phyloP scores from a whole-genome alignment of 2,888 invertebrate genomes.

The Ophraella communa region DNA sequence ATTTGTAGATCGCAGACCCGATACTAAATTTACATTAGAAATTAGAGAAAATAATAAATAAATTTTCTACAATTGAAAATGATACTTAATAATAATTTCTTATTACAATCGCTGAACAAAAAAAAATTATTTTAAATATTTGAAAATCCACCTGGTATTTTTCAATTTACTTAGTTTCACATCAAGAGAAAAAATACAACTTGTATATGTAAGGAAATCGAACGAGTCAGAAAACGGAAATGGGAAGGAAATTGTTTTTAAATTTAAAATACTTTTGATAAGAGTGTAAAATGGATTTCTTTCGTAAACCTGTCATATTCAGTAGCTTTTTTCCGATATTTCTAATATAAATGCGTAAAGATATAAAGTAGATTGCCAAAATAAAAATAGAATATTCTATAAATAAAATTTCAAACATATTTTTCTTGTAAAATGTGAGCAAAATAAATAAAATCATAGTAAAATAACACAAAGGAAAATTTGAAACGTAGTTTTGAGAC shows the following conservation, averaged over 20 bases:
- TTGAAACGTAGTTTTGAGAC: too few relatives aligned
- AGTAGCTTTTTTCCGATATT: background rate
- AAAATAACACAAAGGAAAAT: too few relatives aligned
- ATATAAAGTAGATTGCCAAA: background rate
- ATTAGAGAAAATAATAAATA: too few relatives aligned
- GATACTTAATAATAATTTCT: too few relatives aligned
- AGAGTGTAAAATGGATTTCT: background rate
- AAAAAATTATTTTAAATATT: too few relatives aligned
- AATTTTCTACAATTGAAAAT: too few relatives aligned
- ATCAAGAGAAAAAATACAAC: background rate
- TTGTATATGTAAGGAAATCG: background rate
- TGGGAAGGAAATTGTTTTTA: background rate
- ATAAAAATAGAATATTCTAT: background rate
- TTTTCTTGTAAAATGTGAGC: too few relatives aligned
- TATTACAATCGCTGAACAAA: too few relatives aligned
- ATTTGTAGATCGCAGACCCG: too few relatives aligned
- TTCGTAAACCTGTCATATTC: background rate
- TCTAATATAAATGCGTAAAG: background rate
- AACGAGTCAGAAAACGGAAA: background rate
- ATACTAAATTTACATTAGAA: too few relatives aligned
- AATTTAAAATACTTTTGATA: background rate
- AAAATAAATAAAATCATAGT: too few relatives aligned
- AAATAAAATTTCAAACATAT: background rate
- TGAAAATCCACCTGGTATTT: background rate
- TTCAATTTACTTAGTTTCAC: background rate